Conservation (phyloP, 2,888 invertebrate species). For the Acrobasis consociella region DNA sequence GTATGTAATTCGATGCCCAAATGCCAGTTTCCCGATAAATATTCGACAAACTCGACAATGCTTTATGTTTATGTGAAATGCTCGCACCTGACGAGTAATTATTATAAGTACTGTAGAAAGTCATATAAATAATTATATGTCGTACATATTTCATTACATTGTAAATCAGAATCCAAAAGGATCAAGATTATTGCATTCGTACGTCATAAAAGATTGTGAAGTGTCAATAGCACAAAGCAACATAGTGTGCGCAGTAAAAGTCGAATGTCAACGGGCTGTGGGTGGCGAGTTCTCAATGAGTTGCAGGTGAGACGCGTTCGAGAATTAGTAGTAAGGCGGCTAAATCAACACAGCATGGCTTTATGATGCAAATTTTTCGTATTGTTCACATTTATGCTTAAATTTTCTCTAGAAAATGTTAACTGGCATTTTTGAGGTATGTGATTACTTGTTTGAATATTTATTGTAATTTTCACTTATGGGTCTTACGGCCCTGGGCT, state of each 20-base stretch:
- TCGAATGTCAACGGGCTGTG: conserved; percentile 27
- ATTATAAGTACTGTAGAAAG: too few relatives aligned
- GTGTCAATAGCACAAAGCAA: conserved; percentile 47
- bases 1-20: too few relatives aligned
- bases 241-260: conserved; percentile 46
- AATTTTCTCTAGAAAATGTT: not conserved
- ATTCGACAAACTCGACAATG: too few relatives aligned
- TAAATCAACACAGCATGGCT: not conserved
- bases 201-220: conserved; percentile 41
- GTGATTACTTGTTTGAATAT: not conserved
- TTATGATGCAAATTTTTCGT: not conserved
- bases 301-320: conserved; percentile 12
- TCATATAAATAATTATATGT: not conserved
- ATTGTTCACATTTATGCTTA: not conserved
- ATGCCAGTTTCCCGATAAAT: too few relatives aligned
- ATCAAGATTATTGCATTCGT: not conserved
- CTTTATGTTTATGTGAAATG: too few relatives aligned
- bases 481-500: too few relatives aligned
- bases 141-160: not conserved
- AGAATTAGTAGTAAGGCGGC: not conserved
- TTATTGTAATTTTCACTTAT: not conserved
- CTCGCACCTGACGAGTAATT: too few relatives aligned
- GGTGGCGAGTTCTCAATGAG: conserved; percentile 35
- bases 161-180: not conserved
- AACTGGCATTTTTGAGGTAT: not conserved